Evolutionary conservation across 1,140 invertebrate genomes (phyloP).

Genomic region (Ctenoplectra terminalis): DNA sequence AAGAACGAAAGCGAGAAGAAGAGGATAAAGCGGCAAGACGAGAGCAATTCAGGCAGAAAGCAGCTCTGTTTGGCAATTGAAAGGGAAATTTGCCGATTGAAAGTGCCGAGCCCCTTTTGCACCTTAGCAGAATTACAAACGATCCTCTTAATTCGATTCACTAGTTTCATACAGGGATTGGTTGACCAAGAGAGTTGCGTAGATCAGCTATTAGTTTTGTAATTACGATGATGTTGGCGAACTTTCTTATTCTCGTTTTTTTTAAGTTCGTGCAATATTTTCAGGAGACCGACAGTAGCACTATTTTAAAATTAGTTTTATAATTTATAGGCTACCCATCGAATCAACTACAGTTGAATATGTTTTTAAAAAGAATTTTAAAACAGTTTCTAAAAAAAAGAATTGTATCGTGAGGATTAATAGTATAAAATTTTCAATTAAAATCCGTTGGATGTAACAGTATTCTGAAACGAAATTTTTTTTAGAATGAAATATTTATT

Average conservation of each 20-base stretch:
- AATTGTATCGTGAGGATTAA: background rate
- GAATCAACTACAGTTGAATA: background rate
- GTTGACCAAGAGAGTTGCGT: background rate
- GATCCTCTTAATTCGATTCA: slow-evolving; percentile 38
- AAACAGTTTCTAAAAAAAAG: background rate
- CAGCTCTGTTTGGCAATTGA: slow-evolving; percentile 87
- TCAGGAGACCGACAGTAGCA: too few relatives aligned
- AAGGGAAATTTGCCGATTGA: slow-evolving; percentile 36
- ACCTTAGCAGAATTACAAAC: slow-evolving; percentile 37
- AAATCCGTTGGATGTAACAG: background rate
- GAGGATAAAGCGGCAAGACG: slow-evolving; percentile 90
- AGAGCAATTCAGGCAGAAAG: slow-evolving; percentile 92
- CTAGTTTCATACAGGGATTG: slow-evolving; percentile 5
- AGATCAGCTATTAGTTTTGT: background rate
- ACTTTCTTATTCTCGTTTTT: background rate
- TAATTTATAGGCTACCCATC: background rate
- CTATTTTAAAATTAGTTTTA: background rate
- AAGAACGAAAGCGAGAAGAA: slow-evolving; percentile 90
- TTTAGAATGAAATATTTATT: background rate
- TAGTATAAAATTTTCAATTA: background rate
- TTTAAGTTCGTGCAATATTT: too few relatives aligned
- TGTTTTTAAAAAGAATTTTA: background rate
- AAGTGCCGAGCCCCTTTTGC: background rate
- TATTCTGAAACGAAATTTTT: background rate
- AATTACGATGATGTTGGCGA: background rate